These are phyloP conservation scores for Rhagonycha fulva DNA, from an alignment of 2,888 invertebrate species.

Conservation along the genomic window DNA sequence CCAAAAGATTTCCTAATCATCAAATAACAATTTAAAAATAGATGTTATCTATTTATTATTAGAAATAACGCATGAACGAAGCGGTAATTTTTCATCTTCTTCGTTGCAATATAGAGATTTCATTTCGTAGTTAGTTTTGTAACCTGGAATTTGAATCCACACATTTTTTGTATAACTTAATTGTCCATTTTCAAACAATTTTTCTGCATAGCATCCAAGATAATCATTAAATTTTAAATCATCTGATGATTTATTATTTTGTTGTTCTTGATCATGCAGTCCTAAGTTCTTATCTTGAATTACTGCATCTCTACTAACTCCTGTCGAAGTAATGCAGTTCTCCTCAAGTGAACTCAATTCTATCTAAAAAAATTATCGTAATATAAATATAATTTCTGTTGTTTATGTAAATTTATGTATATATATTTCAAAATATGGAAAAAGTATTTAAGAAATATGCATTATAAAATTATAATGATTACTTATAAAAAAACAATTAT, in stretches of 20 bases:
- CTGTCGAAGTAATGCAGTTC: neutral
- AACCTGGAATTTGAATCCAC: neutral
- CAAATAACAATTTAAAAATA: too few relatives aligned
- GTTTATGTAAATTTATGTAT: too few relatives aligned
- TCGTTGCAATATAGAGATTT: neutral
- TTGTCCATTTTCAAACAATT: neutral
- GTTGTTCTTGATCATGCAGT: neutral
- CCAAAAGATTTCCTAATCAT: too few relatives aligned
- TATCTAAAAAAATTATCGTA: too few relatives aligned
- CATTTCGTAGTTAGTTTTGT: neutral
- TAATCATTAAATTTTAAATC: neutral
- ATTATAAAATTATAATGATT: too few relatives aligned
- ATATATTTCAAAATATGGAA: too few relatives aligned
- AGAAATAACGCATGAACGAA: too few relatives aligned
- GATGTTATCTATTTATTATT: too few relatives aligned
- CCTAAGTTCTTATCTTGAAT: neutral
- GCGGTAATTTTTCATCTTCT: neutral
- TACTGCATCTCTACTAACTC: neutral
- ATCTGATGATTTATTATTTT: neutral
- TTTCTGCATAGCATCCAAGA: neutral
- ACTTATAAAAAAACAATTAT: too few relatives aligned
- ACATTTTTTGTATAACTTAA: neutral
- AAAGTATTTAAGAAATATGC: too few relatives aligned
- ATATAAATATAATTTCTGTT: too few relatives aligned
- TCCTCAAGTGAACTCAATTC: neutral